A percentile compares a stretch with the other conserved stretches of the same genome.
These are phyloP conservation scores for Drosophila diplacantha DNA, from an alignment of 2,888 invertebrate species.

Conservation along the genomic window DNA sequence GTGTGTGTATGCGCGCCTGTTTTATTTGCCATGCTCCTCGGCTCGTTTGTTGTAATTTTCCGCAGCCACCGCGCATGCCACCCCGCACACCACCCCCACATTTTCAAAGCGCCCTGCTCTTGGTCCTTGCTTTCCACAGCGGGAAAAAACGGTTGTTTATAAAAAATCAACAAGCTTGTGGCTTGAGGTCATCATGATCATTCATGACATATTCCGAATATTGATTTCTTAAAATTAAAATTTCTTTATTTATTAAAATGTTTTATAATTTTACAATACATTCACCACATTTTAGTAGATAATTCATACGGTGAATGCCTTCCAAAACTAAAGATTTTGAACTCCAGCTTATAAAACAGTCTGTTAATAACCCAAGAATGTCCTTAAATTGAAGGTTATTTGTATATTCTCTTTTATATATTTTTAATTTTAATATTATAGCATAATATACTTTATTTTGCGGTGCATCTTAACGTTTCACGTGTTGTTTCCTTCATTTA, in stretches of 20 bases:
- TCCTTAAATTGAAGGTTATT: background rate
- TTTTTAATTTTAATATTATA: background rate
- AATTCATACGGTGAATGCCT: too few relatives aligned
- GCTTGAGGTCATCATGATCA: background rate
- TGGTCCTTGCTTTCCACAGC: slow-evolving; percentile 4
- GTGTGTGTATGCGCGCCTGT: slow-evolving; percentile 21
- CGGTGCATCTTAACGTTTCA: slow-evolving; percentile 10
- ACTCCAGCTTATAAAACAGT: background rate
- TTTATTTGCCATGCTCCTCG: slow-evolving; percentile 31
- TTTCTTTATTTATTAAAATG: too few relatives aligned
- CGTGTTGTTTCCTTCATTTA: slow-evolving; percentile 1
- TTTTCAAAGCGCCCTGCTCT: background rate
- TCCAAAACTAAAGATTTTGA: too few relatives aligned
- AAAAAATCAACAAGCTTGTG: background rate
- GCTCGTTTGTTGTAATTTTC: slow-evolving; percentile 56
- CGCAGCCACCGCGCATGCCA: slow-evolving; percentile 55
- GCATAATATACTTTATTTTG: background rate
- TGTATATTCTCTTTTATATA: background rate
- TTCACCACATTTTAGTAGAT: too few relatives aligned
- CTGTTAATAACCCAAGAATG: background rate
- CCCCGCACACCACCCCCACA: slow-evolving; percentile 18
- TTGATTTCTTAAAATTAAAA: too few relatives aligned
- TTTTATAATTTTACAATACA: too few relatives aligned
- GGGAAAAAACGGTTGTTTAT: background rate
- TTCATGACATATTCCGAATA: background rate